phyloP scores from a whole-genome alignment of 1,140 invertebrate species.

The Diorhabda sublineata region DNA sequence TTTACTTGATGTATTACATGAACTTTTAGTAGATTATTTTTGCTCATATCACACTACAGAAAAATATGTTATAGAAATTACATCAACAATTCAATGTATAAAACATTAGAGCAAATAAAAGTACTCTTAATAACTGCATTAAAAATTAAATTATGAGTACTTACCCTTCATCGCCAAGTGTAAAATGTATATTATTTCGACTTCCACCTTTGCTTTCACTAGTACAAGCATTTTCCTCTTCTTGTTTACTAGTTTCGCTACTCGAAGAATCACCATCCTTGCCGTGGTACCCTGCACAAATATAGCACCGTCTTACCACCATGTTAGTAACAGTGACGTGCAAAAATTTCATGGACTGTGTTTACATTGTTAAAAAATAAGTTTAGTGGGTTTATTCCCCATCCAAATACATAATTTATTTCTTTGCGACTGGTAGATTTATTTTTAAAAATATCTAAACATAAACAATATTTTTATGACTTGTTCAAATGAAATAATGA shows the following conservation, averaged over 20 bases:
- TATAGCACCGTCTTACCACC: conserved; percentile 36
- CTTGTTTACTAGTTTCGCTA: conserved; percentile 47
- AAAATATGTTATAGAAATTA: too few relatives aligned
- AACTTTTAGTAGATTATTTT: too few relatives aligned
- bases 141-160: conserved; percentile 11
- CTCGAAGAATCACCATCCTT: conserved; percentile 46
- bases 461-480: too few relatives aligned
- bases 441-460: too few relatives aligned
- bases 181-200: conserved; percentile 42
- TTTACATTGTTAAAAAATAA: too few relatives aligned
- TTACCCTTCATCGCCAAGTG: conserved; percentile 41
- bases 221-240: conserved; percentile 36
- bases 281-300: conserved; percentile 36
- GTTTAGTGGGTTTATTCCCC: too few relatives aligned
- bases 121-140: neutral
- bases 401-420: too few relatives aligned
- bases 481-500: too few relatives aligned
- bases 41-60: too few relatives aligned
- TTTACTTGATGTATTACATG: too few relatives aligned
- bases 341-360: neutral
- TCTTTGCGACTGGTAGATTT: too few relatives aligned
- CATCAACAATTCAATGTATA: too few relatives aligned
- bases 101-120: neutral
- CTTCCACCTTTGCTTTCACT: conserved; percentile 20
- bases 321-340: conserved; percentile 20